Evolutionary conservation across 2,888 invertebrate genomes (phyloP).

Genomic region (Aphrophora alni): DNA sequence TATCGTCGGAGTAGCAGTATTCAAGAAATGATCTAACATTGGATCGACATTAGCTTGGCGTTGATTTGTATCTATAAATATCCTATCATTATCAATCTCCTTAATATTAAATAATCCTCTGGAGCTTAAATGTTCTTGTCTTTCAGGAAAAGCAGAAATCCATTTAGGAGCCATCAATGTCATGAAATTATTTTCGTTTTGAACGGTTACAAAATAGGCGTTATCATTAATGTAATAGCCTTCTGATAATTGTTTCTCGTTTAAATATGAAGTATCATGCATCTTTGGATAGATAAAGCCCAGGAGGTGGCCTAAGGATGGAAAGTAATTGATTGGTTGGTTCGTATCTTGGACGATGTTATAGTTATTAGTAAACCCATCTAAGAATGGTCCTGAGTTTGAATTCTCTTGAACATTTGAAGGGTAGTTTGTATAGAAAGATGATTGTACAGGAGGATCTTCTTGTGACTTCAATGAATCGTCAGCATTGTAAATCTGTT

Average conservation of each 20-base stretch:
- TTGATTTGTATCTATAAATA: background rate
- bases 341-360: background rate
- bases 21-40: background rate
- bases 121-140: background rate
- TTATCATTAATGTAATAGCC: too few species aligned
- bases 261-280: too few species aligned
- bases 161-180: background rate
- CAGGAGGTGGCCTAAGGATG: too few species aligned
- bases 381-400: background rate
- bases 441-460: background rate
- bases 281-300: too few species aligned
- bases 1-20: background rate
- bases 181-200: too few species aligned
- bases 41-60: background rate
- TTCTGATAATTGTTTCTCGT: too few species aligned
- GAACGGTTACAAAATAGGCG: too few species aligned
- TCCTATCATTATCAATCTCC: background rate
- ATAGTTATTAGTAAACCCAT: background rate
- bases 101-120: background rate
- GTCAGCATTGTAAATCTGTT: too few species aligned
- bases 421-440: background rate
- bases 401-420: too few species aligned
- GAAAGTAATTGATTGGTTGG: too few species aligned
- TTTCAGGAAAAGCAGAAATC: background rate
- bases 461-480: too few species aligned